phyloP scores from a whole-genome alignment of 2,797 vertebrate species.

The Eurystomus glaucurus region DNA sequence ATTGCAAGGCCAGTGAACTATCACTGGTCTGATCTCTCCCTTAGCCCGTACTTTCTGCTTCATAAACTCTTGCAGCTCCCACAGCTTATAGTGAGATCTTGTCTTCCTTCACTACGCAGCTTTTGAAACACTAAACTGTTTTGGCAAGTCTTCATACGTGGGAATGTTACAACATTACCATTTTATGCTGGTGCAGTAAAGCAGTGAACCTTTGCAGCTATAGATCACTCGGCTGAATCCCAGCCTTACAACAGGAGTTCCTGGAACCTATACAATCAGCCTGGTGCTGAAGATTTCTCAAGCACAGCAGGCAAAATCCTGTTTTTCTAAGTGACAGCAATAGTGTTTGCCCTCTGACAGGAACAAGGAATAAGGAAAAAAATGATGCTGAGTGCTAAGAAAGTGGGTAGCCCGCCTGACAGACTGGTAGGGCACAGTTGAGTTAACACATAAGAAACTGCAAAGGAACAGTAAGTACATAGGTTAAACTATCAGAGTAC shows the following conservation, averaged over 20 bases:
- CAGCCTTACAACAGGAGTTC: slow-evolving; percentile 41
- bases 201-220: slow-evolving; percentile 76
- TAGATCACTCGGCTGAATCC: slow-evolving; percentile 71
- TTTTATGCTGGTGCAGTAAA: slow-evolving; percentile 77
- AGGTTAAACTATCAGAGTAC: not conserved
- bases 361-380: slow-evolving; percentile 51
- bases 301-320: slow-evolving; percentile 60
- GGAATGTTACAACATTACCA: slow-evolving; percentile 77
- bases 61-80: slow-evolving; percentile 83
- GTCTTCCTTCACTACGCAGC: slow-evolving; percentile 74
- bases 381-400: slow-evolving; percentile 21
- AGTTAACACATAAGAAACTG: not conserved
- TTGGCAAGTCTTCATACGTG: slow-evolving; percentile 80
- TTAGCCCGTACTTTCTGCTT: slow-evolving; percentile 84
- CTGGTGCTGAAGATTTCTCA: slow-evolving; percentile 50
- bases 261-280: slow-evolving; percentile 57
- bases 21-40: slow-evolving; percentile 79
- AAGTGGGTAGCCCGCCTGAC: not conserved
- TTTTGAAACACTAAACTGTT: slow-evolving; percentile 83
- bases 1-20: slow-evolving; percentile 82
- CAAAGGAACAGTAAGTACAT: not conserved
- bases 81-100: slow-evolving; percentile 81
- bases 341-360: slow-evolving; percentile 49
- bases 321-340: slow-evolving; percentile 62
- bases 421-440: not conserved